Base-by-base conservation (phyloP, 2,888 invertebrate genomes). In the Pandemis cinnamomeana region DNA sequence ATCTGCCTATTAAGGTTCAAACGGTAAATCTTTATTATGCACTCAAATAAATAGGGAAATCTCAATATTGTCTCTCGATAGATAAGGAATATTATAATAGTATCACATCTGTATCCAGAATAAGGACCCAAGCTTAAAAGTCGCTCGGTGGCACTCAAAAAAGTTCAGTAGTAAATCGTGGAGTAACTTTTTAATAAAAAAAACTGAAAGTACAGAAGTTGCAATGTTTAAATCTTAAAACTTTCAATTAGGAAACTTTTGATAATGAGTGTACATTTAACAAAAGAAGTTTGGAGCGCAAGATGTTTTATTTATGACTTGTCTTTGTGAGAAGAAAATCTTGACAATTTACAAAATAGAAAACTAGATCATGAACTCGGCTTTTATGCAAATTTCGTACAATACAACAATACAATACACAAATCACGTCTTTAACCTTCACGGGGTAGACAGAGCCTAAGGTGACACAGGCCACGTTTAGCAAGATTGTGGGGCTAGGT, bases 141-240 rank as follows among this genome's bases (percentile, higher is more conserved):
- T 77, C 72, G 71, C 79, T 76, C 79, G 80, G 80, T 78, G 80
- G 80, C 80, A 82, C 81, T 84, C 80, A 78, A 78, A 79, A 81
- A 86, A 85, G 79, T 86, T 85, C 69, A 76, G 79, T 84, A 80
- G 83, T 86, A 85, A 85, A 85, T 86, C 82, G 80, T 74, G 76
- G 75, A 76, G 77, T 75, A 81, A 82, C 82, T 83, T 85, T 86
- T 84, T 83, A 84, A 80, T 82, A 82, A 85, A 84, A 83, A 85
- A 83, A 75, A 79, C 81, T 80, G 81, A 83, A 76, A 77, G 75
- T 77, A 78, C 66, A 71, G 60, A 67, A 76, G 67, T 75, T 76
- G 71, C 71, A 70, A 72, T 73, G 68, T 72, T 76, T 72, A 75
- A 75, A 72, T 76, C 72, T 69, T 27, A 41, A 72, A 67, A 76